These are phyloP conservation scores for Pammene aurita DNA, from an alignment of 2,888 invertebrate genomes.

Conservation along the genomic window DNA sequence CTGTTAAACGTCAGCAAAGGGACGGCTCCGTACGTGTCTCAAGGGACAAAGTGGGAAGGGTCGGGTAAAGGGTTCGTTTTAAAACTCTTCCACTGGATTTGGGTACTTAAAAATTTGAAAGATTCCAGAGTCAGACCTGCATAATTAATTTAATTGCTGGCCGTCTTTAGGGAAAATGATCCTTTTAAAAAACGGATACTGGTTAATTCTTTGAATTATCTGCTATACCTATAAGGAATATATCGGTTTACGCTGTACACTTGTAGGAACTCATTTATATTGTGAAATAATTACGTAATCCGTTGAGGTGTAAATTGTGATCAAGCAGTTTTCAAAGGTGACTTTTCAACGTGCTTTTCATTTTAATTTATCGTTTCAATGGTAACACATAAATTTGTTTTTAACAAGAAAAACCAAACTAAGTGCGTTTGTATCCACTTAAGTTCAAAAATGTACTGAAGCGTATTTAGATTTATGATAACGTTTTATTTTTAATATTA, in stretches of 20 bases:
- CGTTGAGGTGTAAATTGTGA: no score
- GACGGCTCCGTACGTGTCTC: slow-evolving; percentile 42
- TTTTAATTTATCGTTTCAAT: no score
- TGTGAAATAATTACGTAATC: no score
- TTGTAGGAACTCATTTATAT: no score
- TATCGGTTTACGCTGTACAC: not conserved
- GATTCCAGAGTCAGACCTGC: slow-evolving; percentile 21
- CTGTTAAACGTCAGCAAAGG: slow-evolving; percentile 44
- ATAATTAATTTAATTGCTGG: slow-evolving; percentile 36
- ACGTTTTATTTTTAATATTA: slow-evolving; percentile 35
- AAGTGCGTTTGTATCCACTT: slow-evolving; percentile 27
- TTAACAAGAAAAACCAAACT: slow-evolving; percentile 2
- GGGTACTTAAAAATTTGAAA: slow-evolving; percentile 34
- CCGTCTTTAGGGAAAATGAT: slow-evolving; percentile 8
- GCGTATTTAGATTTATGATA: slow-evolving; percentile 39
- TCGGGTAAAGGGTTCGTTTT: slow-evolving; percentile 25
- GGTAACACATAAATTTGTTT: not conserved
- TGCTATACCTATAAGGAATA: slow-evolving; percentile 10
- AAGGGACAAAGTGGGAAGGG: slow-evolving; percentile 17
- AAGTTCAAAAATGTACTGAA: slow-evolving; percentile 25
- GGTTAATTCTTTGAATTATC: slow-evolving; percentile 4
- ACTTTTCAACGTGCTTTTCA: no score
- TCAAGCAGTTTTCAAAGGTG: no score
- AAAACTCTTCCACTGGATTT: slow-evolving; percentile 21
- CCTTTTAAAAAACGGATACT: slow-evolving; percentile 12